Conservation (phyloP, 2,797 vertebrate species). For the Cuniculus paca region DNA sequence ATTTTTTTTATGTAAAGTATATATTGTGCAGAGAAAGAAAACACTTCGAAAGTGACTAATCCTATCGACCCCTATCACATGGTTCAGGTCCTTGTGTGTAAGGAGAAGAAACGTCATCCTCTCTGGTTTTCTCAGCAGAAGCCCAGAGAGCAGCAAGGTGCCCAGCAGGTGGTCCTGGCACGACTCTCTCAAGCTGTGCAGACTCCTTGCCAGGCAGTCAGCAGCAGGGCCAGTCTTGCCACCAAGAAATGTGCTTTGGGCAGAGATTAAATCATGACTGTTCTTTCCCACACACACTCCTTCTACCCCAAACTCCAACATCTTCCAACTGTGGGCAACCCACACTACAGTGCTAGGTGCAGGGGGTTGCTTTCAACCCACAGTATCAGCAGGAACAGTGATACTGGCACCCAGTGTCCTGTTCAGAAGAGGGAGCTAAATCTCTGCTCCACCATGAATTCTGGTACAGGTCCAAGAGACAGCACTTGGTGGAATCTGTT, state of each 20-base stretch:
- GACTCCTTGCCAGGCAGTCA: not conserved
- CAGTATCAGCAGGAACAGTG: not conserved
- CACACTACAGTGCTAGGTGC: not conserved
- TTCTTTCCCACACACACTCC: fast-evolving
- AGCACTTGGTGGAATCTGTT: not conserved
- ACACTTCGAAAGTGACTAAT: not conserved
- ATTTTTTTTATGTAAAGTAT: not conserved
- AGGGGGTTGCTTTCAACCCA: not conserved
- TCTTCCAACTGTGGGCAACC: not conserved
- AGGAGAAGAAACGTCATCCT: not conserved
- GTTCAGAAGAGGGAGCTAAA: not conserved
- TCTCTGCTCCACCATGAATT: not conserved
- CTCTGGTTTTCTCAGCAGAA: not conserved
- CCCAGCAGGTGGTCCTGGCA: not conserved
- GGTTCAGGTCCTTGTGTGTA: not conserved
- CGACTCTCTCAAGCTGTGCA: not conserved
- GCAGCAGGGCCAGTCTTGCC: not conserved
- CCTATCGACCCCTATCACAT: not conserved
- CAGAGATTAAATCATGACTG: not conserved
- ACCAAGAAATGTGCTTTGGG: not conserved
- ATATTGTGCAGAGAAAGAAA: not conserved
- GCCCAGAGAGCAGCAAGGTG: not conserved
- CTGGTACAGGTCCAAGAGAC: not conserved
- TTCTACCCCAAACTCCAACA: not conserved
- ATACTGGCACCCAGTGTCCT: not conserved